Percentiles rank a stretch among this genome's conserved stretches.
Evolutionary conservation across 1,140 invertebrate genomes (phyloP).

Genomic region (Cardiocondyla obscurior): DNA sequence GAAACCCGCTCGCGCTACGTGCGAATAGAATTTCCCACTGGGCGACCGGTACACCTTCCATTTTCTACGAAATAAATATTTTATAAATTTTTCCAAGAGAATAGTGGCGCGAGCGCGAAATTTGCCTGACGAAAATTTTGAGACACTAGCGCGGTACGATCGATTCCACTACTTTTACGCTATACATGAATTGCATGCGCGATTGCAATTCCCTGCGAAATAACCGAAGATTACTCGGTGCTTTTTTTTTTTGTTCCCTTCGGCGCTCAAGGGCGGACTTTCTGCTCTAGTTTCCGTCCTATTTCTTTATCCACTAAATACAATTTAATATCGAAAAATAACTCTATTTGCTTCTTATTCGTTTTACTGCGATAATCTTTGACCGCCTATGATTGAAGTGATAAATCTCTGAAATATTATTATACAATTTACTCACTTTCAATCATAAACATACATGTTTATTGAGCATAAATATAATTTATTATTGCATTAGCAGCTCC

Average conservation of each 20-base stretch:
- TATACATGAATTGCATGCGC: not conserved
- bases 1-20: not conserved
- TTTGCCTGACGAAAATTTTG: not conserved
- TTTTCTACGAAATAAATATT: not conserved
- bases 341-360: not conserved
- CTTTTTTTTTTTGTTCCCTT: not conserved
- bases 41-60: not conserved
- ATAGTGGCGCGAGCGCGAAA: not conserved
- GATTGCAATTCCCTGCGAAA: not conserved
- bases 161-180: not conserved
- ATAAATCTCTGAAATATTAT: not conserved
- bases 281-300: not conserved
- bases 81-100: not conserved
- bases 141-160: not conserved
- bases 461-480: not conserved
- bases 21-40: not conserved
- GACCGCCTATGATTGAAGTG: not conserved
- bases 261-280: no score
- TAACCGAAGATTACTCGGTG: not conserved
- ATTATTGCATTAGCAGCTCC: conserved; percentile 8
- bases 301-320: not conserved
- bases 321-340: not conserved
- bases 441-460: not conserved
- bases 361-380: not conserved
- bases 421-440: not conserved